phyloP scores from a whole-genome alignment of 1,140 invertebrate genomes.

The Eciton burchellii region DNA sequence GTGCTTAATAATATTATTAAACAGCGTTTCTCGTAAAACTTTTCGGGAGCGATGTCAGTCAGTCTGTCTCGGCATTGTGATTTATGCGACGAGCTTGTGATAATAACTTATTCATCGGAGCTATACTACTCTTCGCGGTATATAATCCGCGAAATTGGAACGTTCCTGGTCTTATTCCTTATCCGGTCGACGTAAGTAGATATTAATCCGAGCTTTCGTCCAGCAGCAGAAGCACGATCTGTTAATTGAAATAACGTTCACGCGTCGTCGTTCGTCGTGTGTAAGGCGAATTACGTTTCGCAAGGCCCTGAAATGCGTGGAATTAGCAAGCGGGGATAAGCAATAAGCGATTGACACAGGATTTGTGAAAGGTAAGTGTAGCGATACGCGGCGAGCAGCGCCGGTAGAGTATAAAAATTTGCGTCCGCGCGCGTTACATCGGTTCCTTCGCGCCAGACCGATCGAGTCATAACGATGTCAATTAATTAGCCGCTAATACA shows the following conservation, averaged over 20 bases:
- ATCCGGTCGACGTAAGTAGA: background rate
- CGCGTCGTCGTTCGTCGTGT: background rate
- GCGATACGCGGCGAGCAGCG: background rate
- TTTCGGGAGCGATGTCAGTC: background rate
- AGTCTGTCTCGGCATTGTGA: background rate
- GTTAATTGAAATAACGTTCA: conserved; percentile 9
- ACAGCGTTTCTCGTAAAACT: background rate
- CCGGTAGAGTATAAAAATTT: conserved; percentile 25
- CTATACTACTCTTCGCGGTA: background rate
- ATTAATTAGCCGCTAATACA: conserved; percentile 43
- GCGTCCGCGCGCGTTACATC: background rate
- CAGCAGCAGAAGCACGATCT: background rate
- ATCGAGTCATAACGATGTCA: conserved; percentile 38
- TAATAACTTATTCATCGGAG: background rate
- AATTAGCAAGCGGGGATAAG: background rate
- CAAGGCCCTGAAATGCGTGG: conserved; percentile 11
- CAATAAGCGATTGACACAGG: conserved; percentile 9
- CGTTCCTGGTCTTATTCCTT: background rate
- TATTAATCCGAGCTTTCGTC: conserved; percentile 9
- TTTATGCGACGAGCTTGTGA: background rate
- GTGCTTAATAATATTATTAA: conserved; percentile 5
- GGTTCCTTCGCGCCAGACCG: conserved; percentile 1
- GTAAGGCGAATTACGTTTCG: background rate
- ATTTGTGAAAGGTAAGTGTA: background rate
- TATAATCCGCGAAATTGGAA: background rate